Base-by-base conservation (phyloP, 1,140 invertebrate genomes). In the Diabrotica virgifera region DNA sequence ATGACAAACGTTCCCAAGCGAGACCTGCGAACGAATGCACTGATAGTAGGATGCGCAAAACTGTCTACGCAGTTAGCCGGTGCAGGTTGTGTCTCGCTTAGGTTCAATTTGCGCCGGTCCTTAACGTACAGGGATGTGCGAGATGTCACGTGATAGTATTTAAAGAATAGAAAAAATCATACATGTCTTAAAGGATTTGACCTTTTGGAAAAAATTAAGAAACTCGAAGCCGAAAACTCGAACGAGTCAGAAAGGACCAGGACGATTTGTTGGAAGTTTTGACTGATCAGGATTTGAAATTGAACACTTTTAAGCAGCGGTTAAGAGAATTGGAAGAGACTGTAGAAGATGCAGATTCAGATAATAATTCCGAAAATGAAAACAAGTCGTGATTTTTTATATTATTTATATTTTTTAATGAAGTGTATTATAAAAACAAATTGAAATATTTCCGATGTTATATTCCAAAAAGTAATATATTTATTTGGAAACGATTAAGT, bases 191-290 rank as follows among this genome's bases (percentile, higher is more conserved):
- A n/a, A n/a, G n/a, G n/a, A n/a, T n/a, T 24, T 24, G 1, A 50
- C 50, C 36, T 74, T 52, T 36, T 70, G 60, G 73, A 77, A 37
- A 69, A 71, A 70, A 65, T 76, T 38, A 64, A 74, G 62, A 64
- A 68, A 65, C 56, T 76, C 57, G 67, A 74, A 69, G 63, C 55
- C 11, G 69, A 75, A 38, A 65, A 66, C 74, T 94, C 64, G 86
- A 89, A 36, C 86, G 83, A 66, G 76, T 93, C 52, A 88, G 86
- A 75, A 95, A 91, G 76, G 95, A 97, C 76, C 94, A 96, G 78
- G 95, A 97, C 70, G 92, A 97, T 81, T 80, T 97, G 66, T 79
- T 97, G 13, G 87, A 92, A 73, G 79, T 97, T 58, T 81, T 98
- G 46, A 87, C 90, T 3, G 92, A 96, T 77, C 90, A 95, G 82